phyloP scores from a whole-genome alignment of 2,797 vertebrate genomes.

The Mormyrus proboscirostris region DNA sequence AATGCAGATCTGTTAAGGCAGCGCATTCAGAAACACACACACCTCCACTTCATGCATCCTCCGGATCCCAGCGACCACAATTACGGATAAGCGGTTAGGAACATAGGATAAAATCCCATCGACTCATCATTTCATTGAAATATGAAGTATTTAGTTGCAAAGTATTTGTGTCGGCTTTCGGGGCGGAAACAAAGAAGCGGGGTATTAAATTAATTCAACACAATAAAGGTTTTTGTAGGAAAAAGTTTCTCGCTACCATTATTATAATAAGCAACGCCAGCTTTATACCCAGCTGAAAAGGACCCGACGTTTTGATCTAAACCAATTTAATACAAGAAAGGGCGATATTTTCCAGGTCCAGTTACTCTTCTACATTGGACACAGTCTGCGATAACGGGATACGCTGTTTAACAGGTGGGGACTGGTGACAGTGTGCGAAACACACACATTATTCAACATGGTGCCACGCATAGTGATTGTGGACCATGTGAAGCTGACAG shows the following conservation, averaged over 20 bases:
- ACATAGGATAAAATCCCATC: not conserved
- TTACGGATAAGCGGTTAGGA: not conserved
- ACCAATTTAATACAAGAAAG: not conserved
- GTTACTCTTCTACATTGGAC: not conserved
- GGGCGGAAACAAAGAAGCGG: not conserved
- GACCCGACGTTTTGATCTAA: not conserved
- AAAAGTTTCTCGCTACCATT: not conserved
- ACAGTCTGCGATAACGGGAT: not conserved
- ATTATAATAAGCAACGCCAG: not conserved
- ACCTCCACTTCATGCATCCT: not conserved
- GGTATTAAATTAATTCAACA: not conserved
- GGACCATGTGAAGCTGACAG: not conserved
- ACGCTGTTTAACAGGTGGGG: not conserved
- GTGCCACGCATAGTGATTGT: not conserved
- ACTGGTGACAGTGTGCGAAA: not conserved
- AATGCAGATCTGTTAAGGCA: not conserved
- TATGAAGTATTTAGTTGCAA: constrained; percentile 1
- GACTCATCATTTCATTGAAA: not conserved
- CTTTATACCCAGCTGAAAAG: not conserved
- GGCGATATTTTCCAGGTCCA: not conserved
- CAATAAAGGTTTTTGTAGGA: not conserved
- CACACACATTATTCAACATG: not conserved
- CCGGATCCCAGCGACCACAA: not conserved
- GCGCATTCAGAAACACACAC: not conserved
- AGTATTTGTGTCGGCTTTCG: not conserved